Evolutionary conservation across 2,797 vertebrate genomes (phyloP), one percentile per base, ranked within the genome.

Genomic region (Amblyraja radiata): DNA sequence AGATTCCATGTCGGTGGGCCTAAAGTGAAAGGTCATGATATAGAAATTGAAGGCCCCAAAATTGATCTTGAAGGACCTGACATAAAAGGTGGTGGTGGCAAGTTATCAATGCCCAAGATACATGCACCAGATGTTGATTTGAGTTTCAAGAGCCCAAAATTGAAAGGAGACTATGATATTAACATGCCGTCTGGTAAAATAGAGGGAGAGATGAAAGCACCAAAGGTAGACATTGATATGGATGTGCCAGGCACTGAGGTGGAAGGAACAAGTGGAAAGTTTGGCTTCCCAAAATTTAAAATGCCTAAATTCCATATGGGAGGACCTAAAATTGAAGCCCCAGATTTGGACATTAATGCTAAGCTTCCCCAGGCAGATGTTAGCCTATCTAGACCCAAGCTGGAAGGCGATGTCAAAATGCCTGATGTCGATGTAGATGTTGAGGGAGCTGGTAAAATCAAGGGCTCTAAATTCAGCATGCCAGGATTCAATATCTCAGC

Each of bases 401-500:
- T 71, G 7, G 90, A 83, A 63, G 63, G 92, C 61, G 93, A 84
- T 32, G 83, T 90, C 68, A 83, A n/a, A 14, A 6, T 39, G 32
- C 93, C 94, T 0, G 39, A 0, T 0, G 93, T 81, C 2, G 94
- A 93, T 77, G 0, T 88, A 16, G 93, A 74, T 78, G 81, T 93
- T 93, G 94, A 93, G 93, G 71, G 78, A 88, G 10, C 23, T 2
- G 54, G 3, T 95, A 95, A 96, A 78, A 0, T 95, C 23, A 95
- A 95, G 32, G 9, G 94, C 80, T 28, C 83, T 1, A 86, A 14
- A 6, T 16, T 86, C 16, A 86, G 63, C 63, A 86, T 86, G 58
- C 95, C 95, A 8, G 95, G 95, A 58, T 95, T 94, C 0, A 95
- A 93, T 1, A 81, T 94, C 3, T 39, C 61, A 2, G 86, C 25